Evolutionary conservation across 2,888 invertebrate species (phyloP).

Genomic region (Torymus aiolomorphi): DNA sequence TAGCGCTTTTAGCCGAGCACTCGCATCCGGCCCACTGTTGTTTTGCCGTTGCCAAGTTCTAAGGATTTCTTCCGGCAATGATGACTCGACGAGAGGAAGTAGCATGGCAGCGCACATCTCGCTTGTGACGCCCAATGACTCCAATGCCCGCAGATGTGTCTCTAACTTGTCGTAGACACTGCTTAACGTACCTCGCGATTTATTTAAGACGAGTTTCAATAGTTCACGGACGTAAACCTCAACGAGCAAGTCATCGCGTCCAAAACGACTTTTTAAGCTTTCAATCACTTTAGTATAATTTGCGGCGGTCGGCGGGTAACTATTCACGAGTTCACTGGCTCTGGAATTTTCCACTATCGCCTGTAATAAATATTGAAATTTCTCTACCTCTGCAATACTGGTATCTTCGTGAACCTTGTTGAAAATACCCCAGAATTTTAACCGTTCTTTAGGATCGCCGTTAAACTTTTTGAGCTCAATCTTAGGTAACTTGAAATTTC

Average conservation of each 20-base stretch:
- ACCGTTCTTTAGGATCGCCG: no score
- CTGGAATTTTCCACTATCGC: background rate
- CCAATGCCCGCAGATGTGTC: slow-evolving; percentile 61
- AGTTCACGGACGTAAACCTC: background rate
- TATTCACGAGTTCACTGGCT: background rate
- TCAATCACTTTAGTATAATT: background rate
- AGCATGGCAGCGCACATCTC: no score
- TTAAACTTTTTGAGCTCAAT: no score
- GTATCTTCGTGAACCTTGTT: no score
- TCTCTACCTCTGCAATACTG: background rate
- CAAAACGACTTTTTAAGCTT: background rate
- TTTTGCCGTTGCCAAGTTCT: slow-evolving; percentile 55
- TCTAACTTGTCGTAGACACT: slow-evolving; percentile 64
- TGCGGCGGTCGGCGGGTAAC: background rate
- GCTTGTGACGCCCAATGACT: slow-evolving; percentile 58
- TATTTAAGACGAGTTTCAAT: background rate
- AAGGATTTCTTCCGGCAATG: slow-evolving; percentile 61
- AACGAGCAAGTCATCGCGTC: background rate
- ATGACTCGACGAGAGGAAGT: no score
- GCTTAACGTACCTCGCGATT: background rate
- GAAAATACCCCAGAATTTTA: background rate
- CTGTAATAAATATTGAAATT: no score
- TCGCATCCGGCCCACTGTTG: background rate
- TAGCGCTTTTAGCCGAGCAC: slow-evolving; percentile 43
- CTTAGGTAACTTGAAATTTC: no score